phyloP scores from a whole-genome alignment of 2,888 invertebrate genomes.

The Melipona beecheii region DNA sequence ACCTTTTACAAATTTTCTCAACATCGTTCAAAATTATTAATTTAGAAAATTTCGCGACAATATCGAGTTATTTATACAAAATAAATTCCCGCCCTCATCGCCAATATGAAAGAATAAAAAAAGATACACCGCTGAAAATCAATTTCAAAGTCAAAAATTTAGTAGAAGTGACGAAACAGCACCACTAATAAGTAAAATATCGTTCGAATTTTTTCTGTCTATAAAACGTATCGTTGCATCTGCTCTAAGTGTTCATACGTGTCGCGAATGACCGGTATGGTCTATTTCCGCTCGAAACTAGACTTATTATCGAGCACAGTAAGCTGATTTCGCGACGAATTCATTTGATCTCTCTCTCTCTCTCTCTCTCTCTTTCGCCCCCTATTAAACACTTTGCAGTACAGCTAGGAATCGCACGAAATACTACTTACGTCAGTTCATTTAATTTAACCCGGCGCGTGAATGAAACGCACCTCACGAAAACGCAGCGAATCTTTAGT shows the following conservation, averaged over 20 bases:
- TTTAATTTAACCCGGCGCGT: background rate
- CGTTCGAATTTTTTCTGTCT: background rate
- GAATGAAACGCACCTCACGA: constrained; percentile 6
- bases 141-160: background rate
- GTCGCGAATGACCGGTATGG: constrained; percentile 41
- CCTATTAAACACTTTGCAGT: constrained; percentile 16
- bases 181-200: background rate
- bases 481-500: constrained; percentile 6
- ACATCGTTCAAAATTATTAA: too few species aligned
- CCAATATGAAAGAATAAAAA: background rate
- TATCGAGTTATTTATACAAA: too few species aligned
- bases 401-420: background rate
- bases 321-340: constrained; percentile 49
- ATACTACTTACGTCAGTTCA: background rate
- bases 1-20: too few species aligned
- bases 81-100: too few species aligned
- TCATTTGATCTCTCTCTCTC: constrained; percentile 27
- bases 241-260: constrained; percentile 34
- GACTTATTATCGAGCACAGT: constrained; percentile 45
- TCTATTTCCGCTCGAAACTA: constrained; percentile 59
- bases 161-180: background rate
- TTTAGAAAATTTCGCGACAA: too few species aligned
- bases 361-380: too few species aligned
- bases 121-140: background rate
- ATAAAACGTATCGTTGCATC: constrained; percentile 38